Conservation (phyloP, 2,797 vertebrate species). For the Tarsius wallacei region DNA sequence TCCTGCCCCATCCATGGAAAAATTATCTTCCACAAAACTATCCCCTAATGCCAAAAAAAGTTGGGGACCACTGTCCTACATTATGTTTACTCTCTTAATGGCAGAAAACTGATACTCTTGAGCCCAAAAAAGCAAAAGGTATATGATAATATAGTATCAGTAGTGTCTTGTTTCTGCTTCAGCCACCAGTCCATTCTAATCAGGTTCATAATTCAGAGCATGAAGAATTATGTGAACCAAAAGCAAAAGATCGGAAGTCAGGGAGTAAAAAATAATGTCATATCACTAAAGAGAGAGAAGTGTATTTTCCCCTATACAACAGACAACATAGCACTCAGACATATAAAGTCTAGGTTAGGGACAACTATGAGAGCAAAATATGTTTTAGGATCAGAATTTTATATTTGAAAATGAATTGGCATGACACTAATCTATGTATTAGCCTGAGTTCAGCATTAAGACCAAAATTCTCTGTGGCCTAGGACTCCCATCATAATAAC, state of each 20-base stretch:
- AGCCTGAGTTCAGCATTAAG: slow-evolving; percentile 1
- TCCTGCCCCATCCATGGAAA: no score
- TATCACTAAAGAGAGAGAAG: not conserved
- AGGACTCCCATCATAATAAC: not conserved
- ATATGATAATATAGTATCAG: not conserved
- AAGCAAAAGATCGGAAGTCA: slow-evolving; percentile 13
- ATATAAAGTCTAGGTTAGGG: not conserved
- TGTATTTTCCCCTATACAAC: not conserved
- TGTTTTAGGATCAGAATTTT: slow-evolving; percentile 31
- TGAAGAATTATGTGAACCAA: slow-evolving; percentile 27
- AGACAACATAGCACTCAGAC: not conserved
- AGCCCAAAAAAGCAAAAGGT: slow-evolving; percentile 25
- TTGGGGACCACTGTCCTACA: no score
- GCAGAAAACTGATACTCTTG: not conserved
- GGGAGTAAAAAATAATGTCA: not conserved
- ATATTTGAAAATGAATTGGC: not conserved
- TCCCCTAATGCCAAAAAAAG: no score
- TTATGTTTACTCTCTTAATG: not conserved
- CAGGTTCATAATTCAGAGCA: not conserved
- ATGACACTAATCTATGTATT: not conserved
- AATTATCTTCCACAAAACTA: no score
- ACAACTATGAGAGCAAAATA: not conserved
- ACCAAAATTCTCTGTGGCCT: not conserved
- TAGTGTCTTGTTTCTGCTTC: not conserved
- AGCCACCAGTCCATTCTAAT: not conserved